Percentiles rank a stretch among this genome's conserved stretches.
These are phyloP conservation scores for Cyphomyrmex costatus DNA, from an alignment of 1,140 invertebrate genomes.

Conservation along the genomic window DNA sequence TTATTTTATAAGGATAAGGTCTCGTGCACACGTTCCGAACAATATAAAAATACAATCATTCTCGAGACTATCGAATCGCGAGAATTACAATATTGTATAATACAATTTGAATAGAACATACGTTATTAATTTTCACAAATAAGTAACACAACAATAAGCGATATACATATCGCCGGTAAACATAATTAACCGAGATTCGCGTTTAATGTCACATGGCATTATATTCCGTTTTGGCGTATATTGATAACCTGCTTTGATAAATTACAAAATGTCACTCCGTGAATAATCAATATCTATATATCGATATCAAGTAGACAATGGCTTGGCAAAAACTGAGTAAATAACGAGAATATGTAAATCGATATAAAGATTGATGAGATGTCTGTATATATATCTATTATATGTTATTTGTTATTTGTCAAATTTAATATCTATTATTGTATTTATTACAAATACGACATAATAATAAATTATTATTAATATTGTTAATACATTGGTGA, in stretches of 20 bases:
- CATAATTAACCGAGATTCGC: conserved; percentile 48
- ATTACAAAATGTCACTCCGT: conserved; percentile 32
- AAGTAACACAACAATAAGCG: conserved; percentile 24
- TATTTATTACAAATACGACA: conserved; percentile 1
- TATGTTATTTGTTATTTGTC: conserved; percentile 13
- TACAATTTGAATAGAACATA: not conserved
- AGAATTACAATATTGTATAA: not conserved
- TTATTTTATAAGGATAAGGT: conserved; percentile 36
- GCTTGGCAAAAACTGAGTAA: conserved; percentile 24
- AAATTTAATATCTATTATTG: conserved; percentile 25
- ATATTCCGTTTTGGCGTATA: conserved; percentile 26
- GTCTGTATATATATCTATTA: not conserved
- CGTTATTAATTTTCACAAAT: conserved; percentile 34
- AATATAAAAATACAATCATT: conserved; percentile 2
- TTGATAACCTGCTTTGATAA: conserved; percentile 36
- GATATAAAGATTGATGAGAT: conserved; percentile 11
- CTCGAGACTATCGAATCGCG: not conserved
- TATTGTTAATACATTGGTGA: not conserved
- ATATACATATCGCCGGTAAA: conserved; percentile 33
- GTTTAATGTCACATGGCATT: conserved; percentile 27
- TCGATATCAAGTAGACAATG: conserved; percentile 25
- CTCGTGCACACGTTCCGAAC: not conserved
- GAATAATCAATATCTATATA: conserved; percentile 20
- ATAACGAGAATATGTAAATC: conserved; percentile 17
- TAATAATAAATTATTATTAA: conserved; percentile 10